Evolutionary conservation across 2,888 invertebrate species (phyloP).

Genomic region (Oligia latruncula): DNA sequence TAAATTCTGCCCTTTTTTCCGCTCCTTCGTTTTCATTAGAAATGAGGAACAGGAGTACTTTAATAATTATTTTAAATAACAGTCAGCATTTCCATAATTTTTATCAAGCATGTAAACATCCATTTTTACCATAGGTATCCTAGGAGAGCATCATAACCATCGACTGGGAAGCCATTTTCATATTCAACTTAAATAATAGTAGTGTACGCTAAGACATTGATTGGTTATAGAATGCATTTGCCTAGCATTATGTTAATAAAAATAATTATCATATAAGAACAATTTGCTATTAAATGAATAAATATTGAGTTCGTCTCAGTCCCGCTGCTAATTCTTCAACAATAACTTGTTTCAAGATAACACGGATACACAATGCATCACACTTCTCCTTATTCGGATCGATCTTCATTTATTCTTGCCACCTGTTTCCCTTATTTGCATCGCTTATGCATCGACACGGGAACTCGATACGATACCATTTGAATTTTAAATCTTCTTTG

Average conservation of each 20-base stretch:
- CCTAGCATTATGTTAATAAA: conserved; percentile 4
- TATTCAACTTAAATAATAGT: not conserved
- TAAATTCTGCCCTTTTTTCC: not conserved
- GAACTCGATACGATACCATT: conserved; percentile 46
- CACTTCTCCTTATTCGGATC: not conserved
- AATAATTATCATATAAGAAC: not conserved
- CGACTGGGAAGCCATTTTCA: not conserved
- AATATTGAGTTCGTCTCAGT: not conserved
- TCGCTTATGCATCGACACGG: conserved; percentile 34
- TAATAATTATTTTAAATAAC: not conserved
- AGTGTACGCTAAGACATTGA: not conserved
- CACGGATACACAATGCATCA: not conserved
- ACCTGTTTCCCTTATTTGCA: conserved; percentile 31
- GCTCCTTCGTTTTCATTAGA: not conserved
- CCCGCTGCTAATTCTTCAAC: not conserved
- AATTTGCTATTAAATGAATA: not conserved
- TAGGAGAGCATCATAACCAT: not conserved
- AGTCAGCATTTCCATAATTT: not conserved
- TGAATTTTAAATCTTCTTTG: conserved; percentile 62
- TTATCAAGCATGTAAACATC: not conserved
- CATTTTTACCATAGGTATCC: not conserved
- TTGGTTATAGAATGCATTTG: not conserved
- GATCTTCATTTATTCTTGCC: conserved; percentile 39
- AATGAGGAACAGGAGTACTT: not conserved
- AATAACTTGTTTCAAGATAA: conserved; percentile 11